phyloP scores from a whole-genome alignment of 2,888 invertebrate genomes.

The Aethes cnicana region DNA sequence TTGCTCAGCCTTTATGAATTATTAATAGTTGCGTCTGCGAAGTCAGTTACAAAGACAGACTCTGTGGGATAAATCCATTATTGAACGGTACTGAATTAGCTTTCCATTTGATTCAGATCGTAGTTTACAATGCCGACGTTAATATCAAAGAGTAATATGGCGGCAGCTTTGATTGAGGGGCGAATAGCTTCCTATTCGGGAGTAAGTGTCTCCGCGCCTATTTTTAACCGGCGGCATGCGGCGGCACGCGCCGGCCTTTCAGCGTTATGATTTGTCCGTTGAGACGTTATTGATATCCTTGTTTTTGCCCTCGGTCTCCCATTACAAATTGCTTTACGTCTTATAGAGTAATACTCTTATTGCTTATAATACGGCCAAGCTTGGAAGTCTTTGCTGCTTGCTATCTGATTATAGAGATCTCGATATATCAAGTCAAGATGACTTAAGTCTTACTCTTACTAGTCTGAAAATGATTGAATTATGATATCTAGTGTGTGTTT shows the following conservation, averaged over 20 bases:
- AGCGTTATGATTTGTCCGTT: conserved; percentile 64
- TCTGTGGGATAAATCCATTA: conserved; percentile 22
- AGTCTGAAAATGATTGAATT: too few relatives aligned
- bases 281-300: conserved; percentile 55
- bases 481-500: too few relatives aligned
- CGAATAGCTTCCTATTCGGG: conserved; percentile 68
- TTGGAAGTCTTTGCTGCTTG: too few relatives aligned
- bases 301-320: conserved; percentile 34
- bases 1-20: conserved; percentile 18
- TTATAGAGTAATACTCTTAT: conserved; percentile 9
- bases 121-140: conserved; percentile 14
- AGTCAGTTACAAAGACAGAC: conserved; percentile 16
- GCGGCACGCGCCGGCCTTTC: conserved; percentile 67
- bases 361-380: too few relatives aligned
- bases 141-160: conserved; percentile 22
- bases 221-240: conserved; percentile 68
- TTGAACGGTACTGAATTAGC: conserved; percentile 13
- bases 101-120: conserved; percentile 12
- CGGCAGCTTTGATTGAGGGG: conserved; percentile 44
- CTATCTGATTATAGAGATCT: too few relatives aligned
- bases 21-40: conserved; percentile 15
- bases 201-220: conserved; percentile 68
- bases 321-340: conserved; percentile 35
- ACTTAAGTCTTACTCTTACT: too few relatives aligned
- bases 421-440: too few relatives aligned